A percentile compares a stretch with the other conserved stretches of the same genome.
phyloP scores from a whole-genome alignment of 2,797 vertebrate genomes.

The Gambusia yucatana region DNA sequence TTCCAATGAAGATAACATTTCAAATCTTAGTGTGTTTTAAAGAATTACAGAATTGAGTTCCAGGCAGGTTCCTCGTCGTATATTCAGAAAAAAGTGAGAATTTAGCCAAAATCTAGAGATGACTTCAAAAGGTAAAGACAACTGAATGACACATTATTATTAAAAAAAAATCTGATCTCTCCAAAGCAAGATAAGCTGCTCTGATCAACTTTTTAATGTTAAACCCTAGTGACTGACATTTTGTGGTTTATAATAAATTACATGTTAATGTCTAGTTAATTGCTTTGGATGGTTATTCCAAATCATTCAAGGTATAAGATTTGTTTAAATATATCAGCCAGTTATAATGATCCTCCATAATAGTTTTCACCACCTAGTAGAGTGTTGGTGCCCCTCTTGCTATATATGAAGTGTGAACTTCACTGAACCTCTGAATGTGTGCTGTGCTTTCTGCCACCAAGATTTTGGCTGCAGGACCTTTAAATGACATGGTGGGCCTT shows the following conservation, averaged over 20 bases:
- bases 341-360: not conserved
- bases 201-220: not conserved
- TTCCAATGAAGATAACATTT: slow-evolving; percentile 18
- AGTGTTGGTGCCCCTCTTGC: not conserved
- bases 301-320: slow-evolving; percentile 3
- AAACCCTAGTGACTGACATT: not conserved
- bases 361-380: not conserved
- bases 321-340: too few relatives aligned
- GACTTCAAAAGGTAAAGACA: not conserved
- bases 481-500: not conserved
- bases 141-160: not conserved
- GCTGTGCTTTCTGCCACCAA: not conserved
- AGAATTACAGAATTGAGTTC: slow-evolving; percentile 18
- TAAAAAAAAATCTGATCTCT: not conserved
- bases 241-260: slow-evolving; percentile 5
- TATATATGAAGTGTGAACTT: not conserved
- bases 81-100: not conserved
- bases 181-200: not conserved
- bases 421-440: not conserved
- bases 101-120: not conserved
- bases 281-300: slow-evolving; percentile 9
- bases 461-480: not conserved
- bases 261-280: slow-evolving; percentile 10
- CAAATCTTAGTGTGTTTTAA: not conserved
- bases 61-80: not conserved